Percentiles rank a stretch among this genome's conserved stretches.
Evolutionary conservation across 2,797 vertebrate genomes (phyloP).

Genomic region (Neostethus bicornis): DNA sequence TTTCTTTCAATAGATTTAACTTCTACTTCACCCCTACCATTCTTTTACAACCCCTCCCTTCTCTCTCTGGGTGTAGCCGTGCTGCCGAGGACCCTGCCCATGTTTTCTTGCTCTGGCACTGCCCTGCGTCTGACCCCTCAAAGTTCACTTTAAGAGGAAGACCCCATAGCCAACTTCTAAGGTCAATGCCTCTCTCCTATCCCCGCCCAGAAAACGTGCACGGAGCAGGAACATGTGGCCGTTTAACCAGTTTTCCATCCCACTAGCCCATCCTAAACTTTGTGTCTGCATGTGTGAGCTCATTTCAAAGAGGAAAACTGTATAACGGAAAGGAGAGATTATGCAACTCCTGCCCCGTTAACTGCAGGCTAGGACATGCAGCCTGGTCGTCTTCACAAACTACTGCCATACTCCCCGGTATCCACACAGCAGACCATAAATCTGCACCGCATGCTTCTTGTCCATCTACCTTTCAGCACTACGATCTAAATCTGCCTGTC

Average conservation of each 20-base stretch:
- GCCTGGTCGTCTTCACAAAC: conserved; percentile 34
- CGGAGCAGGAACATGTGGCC: conserved; percentile 29
- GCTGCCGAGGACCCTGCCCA: conserved; percentile 61
- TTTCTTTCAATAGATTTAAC: conserved; percentile 49
- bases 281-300: conserved; percentile 51
- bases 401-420: conserved; percentile 41
- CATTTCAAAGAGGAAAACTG: conserved; percentile 73
- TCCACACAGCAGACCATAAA: conserved; percentile 44
- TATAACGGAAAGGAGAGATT: conserved; percentile 67
- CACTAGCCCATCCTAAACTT: conserved; percentile 15
- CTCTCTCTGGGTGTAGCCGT: conserved; percentile 41
- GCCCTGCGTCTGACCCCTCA: conserved; percentile 72
- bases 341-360: conserved; percentile 63
- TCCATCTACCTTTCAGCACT: conserved; percentile 57
- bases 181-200: conserved; percentile 70
- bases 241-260: conserved; percentile 19
- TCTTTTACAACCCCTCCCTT: conserved; percentile 44
- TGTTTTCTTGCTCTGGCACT: conserved; percentile 68
- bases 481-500: conserved; percentile 46
- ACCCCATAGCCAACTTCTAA: conserved; percentile 58
- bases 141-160: conserved; percentile 75
- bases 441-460: conserved; percentile 57
- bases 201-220: conserved; percentile 56
- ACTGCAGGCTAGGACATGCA: conserved; percentile 73
- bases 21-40: conserved; percentile 32